These are phyloP conservation scores for Thymallus thymallus DNA, from an alignment of 2,113 vertebrate genomes.

Conservation along the genomic window DNA sequence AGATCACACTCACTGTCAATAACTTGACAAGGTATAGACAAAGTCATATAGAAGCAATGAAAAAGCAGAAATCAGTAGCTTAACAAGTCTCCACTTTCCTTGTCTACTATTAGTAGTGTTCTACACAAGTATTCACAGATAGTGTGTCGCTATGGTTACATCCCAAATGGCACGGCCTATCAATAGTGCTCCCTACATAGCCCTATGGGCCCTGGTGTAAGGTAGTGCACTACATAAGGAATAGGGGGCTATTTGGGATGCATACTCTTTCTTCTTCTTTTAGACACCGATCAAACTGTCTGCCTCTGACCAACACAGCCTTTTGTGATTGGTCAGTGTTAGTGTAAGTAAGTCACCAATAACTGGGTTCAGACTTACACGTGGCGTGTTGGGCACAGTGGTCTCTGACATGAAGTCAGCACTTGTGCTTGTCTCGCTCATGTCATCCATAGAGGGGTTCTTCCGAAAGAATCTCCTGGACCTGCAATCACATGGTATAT, in stretches of 20 bases:
- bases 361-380: conserved; percentile 61
- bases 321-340: too few relatives aligned
- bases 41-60: too few relatives aligned
- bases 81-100: neutral
- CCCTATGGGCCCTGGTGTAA: too few relatives aligned
- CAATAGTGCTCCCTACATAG: too few relatives aligned
- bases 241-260: too few relatives aligned
- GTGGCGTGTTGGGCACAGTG: conserved; percentile 66
- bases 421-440: conserved; percentile 56
- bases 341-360: too few relatives aligned
- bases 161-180: neutral
- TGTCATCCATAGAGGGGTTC: conserved; percentile 64
- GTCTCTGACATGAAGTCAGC: too few relatives aligned
- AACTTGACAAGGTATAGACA: neutral
- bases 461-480: conserved; percentile 59
- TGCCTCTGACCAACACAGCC: neutral
- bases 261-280: neutral
- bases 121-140: neutral
- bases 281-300: neutral
- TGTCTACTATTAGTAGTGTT: neutral
- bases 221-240: too few relatives aligned
- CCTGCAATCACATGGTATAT: conserved; percentile 39
- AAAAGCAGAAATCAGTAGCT: neutral
- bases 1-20: neutral
- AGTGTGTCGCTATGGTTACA: neutral